Evolutionary conservation across 2,797 vertebrate species (phyloP), one percentile per base, ranked within the genome.

Genomic region (Gallinago solitaria): DNA sequence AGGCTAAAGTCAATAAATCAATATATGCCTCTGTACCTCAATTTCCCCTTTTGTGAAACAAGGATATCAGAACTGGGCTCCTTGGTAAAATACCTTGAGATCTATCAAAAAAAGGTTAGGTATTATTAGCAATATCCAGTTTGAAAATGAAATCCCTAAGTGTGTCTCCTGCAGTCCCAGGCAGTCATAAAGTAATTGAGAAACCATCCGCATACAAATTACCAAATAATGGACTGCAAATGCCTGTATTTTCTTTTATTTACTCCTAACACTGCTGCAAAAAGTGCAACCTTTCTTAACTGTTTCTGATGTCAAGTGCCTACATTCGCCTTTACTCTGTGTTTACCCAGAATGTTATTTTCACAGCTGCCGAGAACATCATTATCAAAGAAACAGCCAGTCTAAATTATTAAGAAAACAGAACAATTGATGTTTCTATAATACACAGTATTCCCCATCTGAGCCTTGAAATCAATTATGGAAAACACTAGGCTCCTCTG

Each of bases 391-490:
- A 45, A 86, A 78, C 73, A 88, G 82, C 69, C 91, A 51, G 28
- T 50, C 80, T 82, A 14, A 92, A 91, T 94, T 79, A 95, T 83
- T 35, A 95, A 89, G 89, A 82, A 92, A 96, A 95, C 2, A 2
- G 79, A 94, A 92, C 93, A 95, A 95, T 73, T 96, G 94, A 93
- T 94, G 95, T 94, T 96, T 78, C 89, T 83, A 23, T 94, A 97
- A 94, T 92, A 90, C 77, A 61, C 93, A 95, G 68, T 64, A 91
- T 96, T 96, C 83, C 89, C 89, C 87, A 86, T 83, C 79, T 17
- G 75, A 95, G 95, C 93, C 64, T 74, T 82, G 96, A 90, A 95
- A 97, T 97, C 95, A 96, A 94, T 96, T 95, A 95, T 71, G 87
- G 92, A 71, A 91, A 91, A 59, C 89, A 93, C 71, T 35, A 77